Base-by-base conservation (phyloP, 1,140 invertebrate species). In the Lepidurus couesii region DNA sequence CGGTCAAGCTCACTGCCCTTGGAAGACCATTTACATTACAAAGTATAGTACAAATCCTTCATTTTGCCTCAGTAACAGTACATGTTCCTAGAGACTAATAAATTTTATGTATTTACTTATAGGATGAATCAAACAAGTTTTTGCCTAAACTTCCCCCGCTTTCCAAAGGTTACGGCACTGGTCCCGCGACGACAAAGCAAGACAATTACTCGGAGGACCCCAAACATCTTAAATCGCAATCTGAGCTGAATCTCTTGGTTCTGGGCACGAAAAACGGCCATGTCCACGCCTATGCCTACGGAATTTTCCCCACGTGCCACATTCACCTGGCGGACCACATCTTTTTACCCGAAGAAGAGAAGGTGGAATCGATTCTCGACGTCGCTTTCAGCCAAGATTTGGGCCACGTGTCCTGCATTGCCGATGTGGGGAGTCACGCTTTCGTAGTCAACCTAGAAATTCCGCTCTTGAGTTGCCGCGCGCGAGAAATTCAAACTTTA, bases 231-330 rank as follows among this genome's bases (percentile, higher is more conserved):
- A 88, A 89, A 81, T 89, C 91, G 73, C 92, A 93, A 82, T 89
- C 86, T 45, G 88, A 90, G 45, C 86, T 94, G 6, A 94, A 92
- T 84, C 88, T 95, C 81, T 84, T 96, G n/a, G 84, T 95, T 78
- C 87, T 95, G 77, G 93, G 93, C 42, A 92, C 92, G 83, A 88
- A 90, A 74, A 87, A 88, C 83, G 92, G 93, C 1, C 87, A 89
- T 80, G 86, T 96, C 13, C 87, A 91, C 81, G 86, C 96, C 81
- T 91, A 91, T 84, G 89, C 95, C 0, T 95, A 95, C 87, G 95
- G 95, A 34, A 89, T 93, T 81, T 93, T 95, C 83, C 90, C 91
- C 16, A 91, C 91, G 84, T 92, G 91, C 6, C 88, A 87, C 73
- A 88, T 95, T 65, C 86, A 91, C 83, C 81, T 95, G 11, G 82